Conservation (phyloP, 2,113 vertebrate species). For the Narcine bancroftii region DNA sequence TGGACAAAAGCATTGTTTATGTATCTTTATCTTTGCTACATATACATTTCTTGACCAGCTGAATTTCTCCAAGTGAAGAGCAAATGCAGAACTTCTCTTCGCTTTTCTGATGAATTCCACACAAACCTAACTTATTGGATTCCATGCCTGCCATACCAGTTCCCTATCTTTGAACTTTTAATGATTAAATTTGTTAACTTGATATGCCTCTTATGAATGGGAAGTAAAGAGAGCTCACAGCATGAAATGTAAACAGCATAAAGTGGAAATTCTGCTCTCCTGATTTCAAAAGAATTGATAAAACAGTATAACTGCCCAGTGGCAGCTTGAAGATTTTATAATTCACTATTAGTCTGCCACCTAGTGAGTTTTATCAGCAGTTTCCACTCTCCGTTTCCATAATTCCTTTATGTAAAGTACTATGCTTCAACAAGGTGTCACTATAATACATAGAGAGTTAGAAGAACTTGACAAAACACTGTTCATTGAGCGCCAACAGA, state of each 20-base stretch:
- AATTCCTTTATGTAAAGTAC: not conserved
- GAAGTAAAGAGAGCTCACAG: not conserved
- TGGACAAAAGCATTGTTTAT: no score
- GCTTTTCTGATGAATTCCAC: not conserved
- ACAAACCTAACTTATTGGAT: not conserved
- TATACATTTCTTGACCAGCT: no score
- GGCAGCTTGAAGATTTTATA: not conserved
- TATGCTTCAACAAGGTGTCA: not conserved
- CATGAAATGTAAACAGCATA: not conserved
- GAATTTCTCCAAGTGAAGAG: no score
- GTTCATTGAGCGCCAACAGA: not conserved
- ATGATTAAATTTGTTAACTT: not conserved
- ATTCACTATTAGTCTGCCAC: conserved; percentile 11
- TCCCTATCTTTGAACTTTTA: no score
- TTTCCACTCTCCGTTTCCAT: not conserved
- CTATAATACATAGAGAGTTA: not conserved
- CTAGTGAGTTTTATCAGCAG: not conserved
- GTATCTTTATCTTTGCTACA: no score
- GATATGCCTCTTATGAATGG: not conserved
- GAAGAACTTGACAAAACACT: not conserved
- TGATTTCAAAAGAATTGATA: not conserved
- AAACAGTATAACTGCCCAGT: not conserved
- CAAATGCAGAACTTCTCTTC: not conserved
- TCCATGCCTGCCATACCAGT: not conserved
- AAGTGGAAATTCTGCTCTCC: not conserved